These are phyloP conservation scores for Platyscelio sp. DNA, from an alignment of 2,888 invertebrate genomes.

Conservation along the genomic window DNA sequence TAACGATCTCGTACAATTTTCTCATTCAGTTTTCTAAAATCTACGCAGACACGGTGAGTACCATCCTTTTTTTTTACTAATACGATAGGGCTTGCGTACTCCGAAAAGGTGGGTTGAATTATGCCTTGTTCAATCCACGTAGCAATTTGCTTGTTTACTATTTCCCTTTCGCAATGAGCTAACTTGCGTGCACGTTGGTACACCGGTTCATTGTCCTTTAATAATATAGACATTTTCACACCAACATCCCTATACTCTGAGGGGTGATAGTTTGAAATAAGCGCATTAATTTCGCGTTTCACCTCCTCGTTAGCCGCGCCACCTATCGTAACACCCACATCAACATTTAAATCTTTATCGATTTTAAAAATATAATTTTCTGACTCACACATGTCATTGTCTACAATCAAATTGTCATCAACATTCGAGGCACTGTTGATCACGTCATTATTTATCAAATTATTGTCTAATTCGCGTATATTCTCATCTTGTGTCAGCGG, in stretches of 20 bases:
- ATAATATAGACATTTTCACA: conserved; percentile 50
- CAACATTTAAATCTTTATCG: neutral
- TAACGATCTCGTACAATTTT: conserved; percentile 75
- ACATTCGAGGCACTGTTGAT: neutral
- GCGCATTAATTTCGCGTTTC: conserved; percentile 11
- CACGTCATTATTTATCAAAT: neutral
- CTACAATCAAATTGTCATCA: neutral
- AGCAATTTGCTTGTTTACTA: conserved; percentile 13
- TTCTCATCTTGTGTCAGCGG: neutral
- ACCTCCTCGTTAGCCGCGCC: neutral
- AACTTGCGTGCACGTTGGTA: conserved; percentile 67
- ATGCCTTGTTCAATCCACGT: conserved; percentile 1
- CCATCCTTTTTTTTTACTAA: conserved; percentile 38
- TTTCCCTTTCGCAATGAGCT: conserved; percentile 44
- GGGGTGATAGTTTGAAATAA: conserved; percentile 45
- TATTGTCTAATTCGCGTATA: neutral
- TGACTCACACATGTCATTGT: neutral
- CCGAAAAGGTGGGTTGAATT: neutral
- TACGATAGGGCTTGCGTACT: conserved; percentile 2
- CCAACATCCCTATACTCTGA: conserved; percentile 9
- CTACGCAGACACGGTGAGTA: conserved; percentile 40
- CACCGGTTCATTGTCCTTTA: conserved; percentile 67
- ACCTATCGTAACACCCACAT: neutral
- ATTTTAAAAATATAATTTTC: conserved; percentile 6
- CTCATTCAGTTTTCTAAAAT: conserved; percentile 72